A percentile compares a stretch with the other conserved stretches of the same genome.
Evolutionary conservation across 2,113 vertebrate genomes (phyloP).

Genomic region (Cebus imitator): DNA sequence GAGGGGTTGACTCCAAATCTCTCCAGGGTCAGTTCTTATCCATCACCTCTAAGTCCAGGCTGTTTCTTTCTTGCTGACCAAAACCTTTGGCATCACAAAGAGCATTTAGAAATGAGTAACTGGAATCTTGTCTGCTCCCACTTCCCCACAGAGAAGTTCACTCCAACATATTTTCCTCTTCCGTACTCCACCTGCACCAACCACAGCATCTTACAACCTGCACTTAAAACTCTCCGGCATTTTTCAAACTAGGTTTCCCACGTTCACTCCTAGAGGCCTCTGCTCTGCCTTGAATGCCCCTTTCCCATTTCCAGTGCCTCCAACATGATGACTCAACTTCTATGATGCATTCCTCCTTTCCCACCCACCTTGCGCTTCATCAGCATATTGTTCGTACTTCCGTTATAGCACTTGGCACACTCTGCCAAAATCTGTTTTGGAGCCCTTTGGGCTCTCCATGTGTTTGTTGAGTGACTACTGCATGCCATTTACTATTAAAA

Average conservation of each 20-base stretch:
- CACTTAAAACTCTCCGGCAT: neutral
- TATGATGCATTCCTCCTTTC: accelerated
- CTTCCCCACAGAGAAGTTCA: neutral
- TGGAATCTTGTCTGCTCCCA: neutral
- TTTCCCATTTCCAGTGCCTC: neutral
- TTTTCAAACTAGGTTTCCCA: neutral
- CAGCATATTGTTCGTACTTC: neutral
- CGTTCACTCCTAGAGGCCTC: neutral
- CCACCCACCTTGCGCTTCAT: neutral
- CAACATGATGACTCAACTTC: neutral
- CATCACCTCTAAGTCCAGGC: neutral
- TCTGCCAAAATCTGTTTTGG: neutral
- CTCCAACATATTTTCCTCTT: neutral
- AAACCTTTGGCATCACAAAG: neutral
- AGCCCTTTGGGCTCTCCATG: neutral
- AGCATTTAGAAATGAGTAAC: neutral
- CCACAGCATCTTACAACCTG: neutral
- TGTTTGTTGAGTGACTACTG: neutral
- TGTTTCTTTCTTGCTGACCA: neutral
- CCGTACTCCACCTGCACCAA: accelerated
- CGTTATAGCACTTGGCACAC: too few species aligned
- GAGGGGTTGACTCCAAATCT: neutral
- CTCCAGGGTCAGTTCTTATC: neutral
- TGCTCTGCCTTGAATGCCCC: neutral
- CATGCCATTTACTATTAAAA: neutral